These are phyloP conservation scores for Telenomus remus DNA, from an alignment of 1,140 invertebrate species.

Conservation along the genomic window DNA sequence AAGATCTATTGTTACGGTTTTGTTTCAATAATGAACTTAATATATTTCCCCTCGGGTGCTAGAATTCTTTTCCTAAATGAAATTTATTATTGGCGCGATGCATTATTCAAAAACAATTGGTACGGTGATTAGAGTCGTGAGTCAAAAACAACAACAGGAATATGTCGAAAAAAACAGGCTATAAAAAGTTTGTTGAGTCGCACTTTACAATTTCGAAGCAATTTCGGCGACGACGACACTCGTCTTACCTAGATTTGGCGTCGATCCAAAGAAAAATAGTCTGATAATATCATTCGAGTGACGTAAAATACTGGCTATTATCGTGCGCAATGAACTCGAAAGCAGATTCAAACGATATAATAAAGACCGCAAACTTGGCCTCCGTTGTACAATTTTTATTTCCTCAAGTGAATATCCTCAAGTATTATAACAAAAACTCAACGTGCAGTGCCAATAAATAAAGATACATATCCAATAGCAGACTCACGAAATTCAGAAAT, in stretches of 20 bases:
- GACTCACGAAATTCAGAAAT: not conserved
- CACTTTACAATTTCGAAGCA: constrained; percentile 61
- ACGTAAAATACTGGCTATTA: constrained; percentile 67
- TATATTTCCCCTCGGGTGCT: too few species aligned
- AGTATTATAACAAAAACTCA: constrained; percentile 40
- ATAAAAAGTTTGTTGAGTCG: constrained; percentile 50
- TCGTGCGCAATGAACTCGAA: constrained; percentile 65
- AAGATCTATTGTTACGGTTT: too few species aligned
- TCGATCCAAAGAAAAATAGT: constrained; percentile 61
- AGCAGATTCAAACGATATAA: constrained; percentile 63
- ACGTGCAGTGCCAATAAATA: constrained; percentile 44
- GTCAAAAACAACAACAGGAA: constrained; percentile 27
- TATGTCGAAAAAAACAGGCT: constrained; percentile 35
- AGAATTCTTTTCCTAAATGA: too few species aligned
- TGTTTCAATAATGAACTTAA: too few species aligned
- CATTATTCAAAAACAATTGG: too few species aligned
- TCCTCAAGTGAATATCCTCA: constrained; percentile 31
- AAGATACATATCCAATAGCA: constrained; percentile 22
- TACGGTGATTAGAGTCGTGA: constrained; percentile 6
- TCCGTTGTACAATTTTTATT: constrained; percentile 38
- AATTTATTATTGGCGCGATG: too few species aligned
- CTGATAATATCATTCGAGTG: constrained; percentile 68
- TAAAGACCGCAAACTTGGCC: constrained; percentile 63
- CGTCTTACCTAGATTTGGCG: constrained; percentile 64
- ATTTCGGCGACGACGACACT: constrained; percentile 63